Percentiles rank a stretch among this genome's conserved stretches.
These are phyloP conservation scores for Theretra japonica DNA, from an alignment of 2,888 invertebrate genomes.

Conservation along the genomic window DNA sequence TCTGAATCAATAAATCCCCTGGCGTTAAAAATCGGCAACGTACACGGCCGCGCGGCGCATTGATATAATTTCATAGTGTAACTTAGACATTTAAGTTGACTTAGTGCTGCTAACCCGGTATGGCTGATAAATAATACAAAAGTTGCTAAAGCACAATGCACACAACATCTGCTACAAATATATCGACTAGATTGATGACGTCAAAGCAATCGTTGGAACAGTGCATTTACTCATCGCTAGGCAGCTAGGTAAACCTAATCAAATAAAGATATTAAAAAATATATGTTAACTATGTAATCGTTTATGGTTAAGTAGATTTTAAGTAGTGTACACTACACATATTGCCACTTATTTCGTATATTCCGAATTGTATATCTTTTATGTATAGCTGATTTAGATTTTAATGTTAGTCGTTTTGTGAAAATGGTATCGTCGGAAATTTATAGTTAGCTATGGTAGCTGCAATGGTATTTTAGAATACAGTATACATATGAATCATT, in stretches of 20 bases:
- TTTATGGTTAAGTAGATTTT: conserved; percentile 8
- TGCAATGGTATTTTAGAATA: conserved; percentile 22
- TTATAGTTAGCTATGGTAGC: conserved; percentile 17
- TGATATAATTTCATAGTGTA: not conserved
- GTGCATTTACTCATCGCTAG: not conserved
- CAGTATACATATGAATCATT: conserved; percentile 2
- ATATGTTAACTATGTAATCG: conserved; percentile 23
- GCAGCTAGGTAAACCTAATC: not conserved
- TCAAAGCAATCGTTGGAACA: not conserved
- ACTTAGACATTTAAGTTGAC: not conserved
- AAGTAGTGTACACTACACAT: not conserved
- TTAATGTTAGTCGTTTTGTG: conserved; percentile 22
- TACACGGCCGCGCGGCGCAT: conserved; percentile 52
- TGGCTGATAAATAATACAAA: not conserved
- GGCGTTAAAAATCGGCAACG: conserved; percentile 61
- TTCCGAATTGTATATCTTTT: conserved; percentile 24
- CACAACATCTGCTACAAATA: not conserved
- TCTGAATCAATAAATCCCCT: conserved; percentile 55
- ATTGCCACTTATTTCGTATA: conserved; percentile 14
- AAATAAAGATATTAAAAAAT: too few species aligned
- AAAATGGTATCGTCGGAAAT: not conserved
- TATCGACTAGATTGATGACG: not conserved
- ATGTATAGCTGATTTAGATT: conserved; percentile 3
- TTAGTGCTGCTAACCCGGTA: not conserved
- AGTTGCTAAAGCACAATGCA: not conserved